Conservation (phyloP, 2,888 invertebrate species). For the Baccha elongata region DNA sequence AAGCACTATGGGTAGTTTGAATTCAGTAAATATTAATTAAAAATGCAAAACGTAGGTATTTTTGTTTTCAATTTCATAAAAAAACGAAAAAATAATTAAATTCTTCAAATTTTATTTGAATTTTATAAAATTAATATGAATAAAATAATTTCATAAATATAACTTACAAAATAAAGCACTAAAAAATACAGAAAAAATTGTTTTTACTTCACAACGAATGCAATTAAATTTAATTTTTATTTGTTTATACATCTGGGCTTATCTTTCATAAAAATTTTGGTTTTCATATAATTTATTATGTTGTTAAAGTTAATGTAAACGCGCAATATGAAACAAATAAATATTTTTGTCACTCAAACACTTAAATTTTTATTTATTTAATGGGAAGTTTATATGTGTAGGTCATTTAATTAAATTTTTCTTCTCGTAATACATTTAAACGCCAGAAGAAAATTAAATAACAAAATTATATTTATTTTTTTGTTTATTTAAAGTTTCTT, state of each 20-base stretch:
- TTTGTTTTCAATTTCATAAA: conserved; percentile 19
- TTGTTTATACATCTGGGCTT: conserved; percentile 40
- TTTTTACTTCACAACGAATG: conserved; percentile 67
- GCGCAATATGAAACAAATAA: conserved; percentile 32
- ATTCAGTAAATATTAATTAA: too few species aligned
- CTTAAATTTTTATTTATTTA: conserved; percentile 16
- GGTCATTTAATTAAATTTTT: background rate
- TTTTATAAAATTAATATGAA: conserved; percentile 62
- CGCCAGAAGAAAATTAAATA: conserved; percentile 1
- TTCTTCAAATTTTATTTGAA: conserved; percentile 68
- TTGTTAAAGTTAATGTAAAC: conserved; percentile 26
- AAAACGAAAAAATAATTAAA: conserved; percentile 47
- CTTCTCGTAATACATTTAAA: background rate
- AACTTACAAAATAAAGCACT: conserved; percentile 41
- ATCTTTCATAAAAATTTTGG: conserved; percentile 34
- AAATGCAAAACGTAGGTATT: background rate
- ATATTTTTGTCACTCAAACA: conserved; percentile 63
- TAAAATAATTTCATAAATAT: conserved; percentile 42
- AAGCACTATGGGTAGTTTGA: too few species aligned
- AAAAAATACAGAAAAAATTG: conserved; percentile 41
- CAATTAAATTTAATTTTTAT: conserved; percentile 57
- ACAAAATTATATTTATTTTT: conserved; percentile 16
- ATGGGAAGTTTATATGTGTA: conserved; percentile 43
- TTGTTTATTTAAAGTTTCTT: conserved; percentile 40
- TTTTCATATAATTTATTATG: background rate